phyloP scores from a whole-genome alignment of 1,140 invertebrate genomes.

The Diabrotica virgifera region DNA sequence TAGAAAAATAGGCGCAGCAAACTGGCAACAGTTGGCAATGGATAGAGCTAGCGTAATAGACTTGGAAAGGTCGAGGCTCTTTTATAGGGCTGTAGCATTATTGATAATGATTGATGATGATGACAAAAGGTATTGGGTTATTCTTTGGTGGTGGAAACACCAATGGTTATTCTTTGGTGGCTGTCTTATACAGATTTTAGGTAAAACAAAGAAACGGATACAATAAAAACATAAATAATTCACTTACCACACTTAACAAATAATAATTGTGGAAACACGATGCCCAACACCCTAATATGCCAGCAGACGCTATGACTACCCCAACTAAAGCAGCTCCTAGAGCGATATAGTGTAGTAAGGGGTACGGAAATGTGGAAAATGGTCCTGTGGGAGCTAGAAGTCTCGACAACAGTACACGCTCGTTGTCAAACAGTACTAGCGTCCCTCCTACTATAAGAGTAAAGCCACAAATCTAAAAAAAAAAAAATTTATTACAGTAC shows the following conservation, averaged over 20 bases:
- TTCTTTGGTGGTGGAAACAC: too few species aligned
- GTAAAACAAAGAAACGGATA: background rate
- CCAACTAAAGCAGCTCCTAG: constrained; percentile 64
- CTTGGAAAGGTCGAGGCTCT: too few species aligned
- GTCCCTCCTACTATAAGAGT: constrained; percentile 66
- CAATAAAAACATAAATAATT: background rate
- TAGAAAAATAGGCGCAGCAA: too few species aligned
- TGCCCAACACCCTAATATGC: constrained; percentile 74
- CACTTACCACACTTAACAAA: constrained; percentile 64
- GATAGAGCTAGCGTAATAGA: too few species aligned
- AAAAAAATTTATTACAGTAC: background rate
- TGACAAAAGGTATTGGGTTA: too few species aligned
- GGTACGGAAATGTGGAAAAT: constrained; percentile 57
- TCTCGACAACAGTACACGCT: constrained; percentile 66
- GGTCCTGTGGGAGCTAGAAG: constrained; percentile 55
- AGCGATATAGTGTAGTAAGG: constrained; percentile 71
- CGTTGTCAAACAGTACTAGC: constrained; percentile 64
- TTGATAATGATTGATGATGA: too few species aligned
- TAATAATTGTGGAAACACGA: constrained; percentile 70
- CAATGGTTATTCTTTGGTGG: too few species aligned
- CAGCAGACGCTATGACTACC: constrained; percentile 60
- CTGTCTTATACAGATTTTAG: too few species aligned
- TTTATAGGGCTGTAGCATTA: too few species aligned
- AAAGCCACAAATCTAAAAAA: constrained; percentile 65
- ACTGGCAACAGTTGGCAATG: too few species aligned